Evolutionary conservation across 1,140 invertebrate genomes (phyloP).

Genomic region (Chlorops oryzae): DNA sequence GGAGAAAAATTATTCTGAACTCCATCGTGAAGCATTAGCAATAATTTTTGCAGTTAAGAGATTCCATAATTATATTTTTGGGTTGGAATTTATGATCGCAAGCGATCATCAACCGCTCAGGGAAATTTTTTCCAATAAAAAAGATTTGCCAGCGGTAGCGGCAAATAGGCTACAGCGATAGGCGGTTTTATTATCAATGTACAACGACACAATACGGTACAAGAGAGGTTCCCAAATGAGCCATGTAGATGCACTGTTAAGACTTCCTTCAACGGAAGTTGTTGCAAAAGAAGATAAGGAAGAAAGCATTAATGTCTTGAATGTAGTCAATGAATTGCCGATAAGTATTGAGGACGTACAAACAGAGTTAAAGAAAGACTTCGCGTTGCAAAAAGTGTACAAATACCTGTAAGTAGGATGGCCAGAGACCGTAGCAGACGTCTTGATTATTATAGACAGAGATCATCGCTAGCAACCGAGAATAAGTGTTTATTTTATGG

Average conservation of each 20-base stretch:
- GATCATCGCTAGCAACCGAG: background rate
- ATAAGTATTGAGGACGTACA: slow-evolving; percentile 3
- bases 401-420: slow-evolving; percentile 5
- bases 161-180: slow-evolving; percentile 23
- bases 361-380: background rate
- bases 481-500: slow-evolving; percentile 12
- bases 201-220: slow-evolving; percentile 20
- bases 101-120: slow-evolving; percentile 38
- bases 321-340: background rate
- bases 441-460: background rate
- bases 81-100: slow-evolving; percentile 25
- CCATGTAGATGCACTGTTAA: slow-evolving; percentile 23
- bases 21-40: slow-evolving; percentile 49
- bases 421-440: background rate
- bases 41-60: slow-evolving; percentile 49
- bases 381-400: background rate
- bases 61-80: slow-evolving; percentile 49
- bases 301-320: slow-evolving; percentile 8
- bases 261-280: slow-evolving; percentile 7
- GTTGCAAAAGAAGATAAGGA: background rate
- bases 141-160: slow-evolving; percentile 21
- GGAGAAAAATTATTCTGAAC: slow-evolving; percentile 32
- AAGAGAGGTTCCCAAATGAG: slow-evolving; percentile 16
- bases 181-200: slow-evolving; percentile 23
- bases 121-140: slow-evolving; percentile 25